Base-by-base conservation (phyloP, 1,140 invertebrate species). In the Sipha flava region DNA sequence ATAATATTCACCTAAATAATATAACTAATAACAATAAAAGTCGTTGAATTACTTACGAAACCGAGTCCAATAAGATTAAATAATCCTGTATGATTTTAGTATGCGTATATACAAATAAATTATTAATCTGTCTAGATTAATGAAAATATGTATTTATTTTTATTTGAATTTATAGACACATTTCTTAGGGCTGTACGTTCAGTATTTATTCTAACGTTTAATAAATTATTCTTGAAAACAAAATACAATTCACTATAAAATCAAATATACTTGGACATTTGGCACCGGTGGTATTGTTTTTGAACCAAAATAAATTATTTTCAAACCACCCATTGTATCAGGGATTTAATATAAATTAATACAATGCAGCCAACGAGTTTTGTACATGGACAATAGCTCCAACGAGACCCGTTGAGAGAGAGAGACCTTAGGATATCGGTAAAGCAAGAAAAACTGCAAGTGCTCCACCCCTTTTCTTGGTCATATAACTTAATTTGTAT, bases 331-430 rank as follows among this genome's bases (percentile, higher is more conserved):
- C 70, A 73, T 52, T 34, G 47, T 73, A 29, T 21, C 31, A 29
- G 7, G 70, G 47, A 12, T 73, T 73, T 73, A 73, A 73, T 73
- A 26, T 73, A 52, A 73, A 73, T 73, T 52, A 73, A 52, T 73
- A 73, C n/a, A 52, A 73, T n/a, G 68, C 68, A 23, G 23, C 68
- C 68, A 72, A 47, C 40, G 43, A 47, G 34, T 31, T 45, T 26
- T 26, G 10, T 73, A 21, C 18, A 34, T 7, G 45, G 70, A 73
- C 70, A 73, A 73, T 49, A 34, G 70, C 70, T 14, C 18, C 23
- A 23, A 45, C 4, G 66, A 45, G 26, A 49, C 66, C 31, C 37
- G n/a, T 23, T 23, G 34, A 40, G 18, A 18, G 34, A 40, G 18
- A 18, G 23, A 49, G 45, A 52, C 47, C 47, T 34, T 52, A 10